phyloP scores from a whole-genome alignment of 2,888 invertebrate species.

The Protodeltote pygarga region DNA sequence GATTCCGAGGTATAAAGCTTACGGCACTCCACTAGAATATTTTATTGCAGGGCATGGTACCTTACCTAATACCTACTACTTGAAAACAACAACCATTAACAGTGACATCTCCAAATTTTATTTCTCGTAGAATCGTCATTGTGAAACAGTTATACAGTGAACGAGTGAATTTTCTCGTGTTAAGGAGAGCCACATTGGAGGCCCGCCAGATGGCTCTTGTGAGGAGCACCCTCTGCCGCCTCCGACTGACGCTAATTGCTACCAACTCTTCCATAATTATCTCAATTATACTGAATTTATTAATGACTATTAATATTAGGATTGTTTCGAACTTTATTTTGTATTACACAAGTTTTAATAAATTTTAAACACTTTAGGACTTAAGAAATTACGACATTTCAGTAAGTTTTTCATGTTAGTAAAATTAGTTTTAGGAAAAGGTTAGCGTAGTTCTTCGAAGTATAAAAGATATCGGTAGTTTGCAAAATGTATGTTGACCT shows the following conservation, averaged over 20 bases:
- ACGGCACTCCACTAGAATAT: too few species aligned
- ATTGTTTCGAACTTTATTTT: slow-evolving; percentile 29
- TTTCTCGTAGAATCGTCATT: slow-evolving; percentile 45
- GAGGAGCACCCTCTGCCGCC: slow-evolving; percentile 70
- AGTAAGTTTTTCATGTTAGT: too few species aligned
- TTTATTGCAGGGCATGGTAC: slow-evolving; percentile 3
- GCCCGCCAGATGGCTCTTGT: slow-evolving; percentile 80
- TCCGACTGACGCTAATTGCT: slow-evolving; percentile 82
- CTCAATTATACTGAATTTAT: slow-evolving; percentile 65
- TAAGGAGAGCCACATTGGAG: slow-evolving; percentile 78
- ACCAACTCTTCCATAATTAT: slow-evolving; percentile 81
- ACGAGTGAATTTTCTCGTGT: slow-evolving; percentile 65
- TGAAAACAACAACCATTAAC: slow-evolving; percentile 32
- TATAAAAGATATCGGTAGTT: not conserved
- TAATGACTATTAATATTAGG: slow-evolving; percentile 58
- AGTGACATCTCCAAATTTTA: slow-evolving; percentile 45
- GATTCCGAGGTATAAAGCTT: too few species aligned
- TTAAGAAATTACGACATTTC: too few species aligned
- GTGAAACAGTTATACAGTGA: slow-evolving; percentile 62
- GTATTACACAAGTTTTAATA: slow-evolving; percentile 13
- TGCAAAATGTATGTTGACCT: not conserved
- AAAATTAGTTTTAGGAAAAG: too few species aligned
- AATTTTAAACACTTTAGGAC: not conserved
- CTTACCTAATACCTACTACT: slow-evolving; percentile 14
- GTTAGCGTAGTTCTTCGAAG: too few species aligned